Evolutionary conservation across 2,113 vertebrate species (phyloP).

Genomic region (Neolamprologus brichardi): DNA sequence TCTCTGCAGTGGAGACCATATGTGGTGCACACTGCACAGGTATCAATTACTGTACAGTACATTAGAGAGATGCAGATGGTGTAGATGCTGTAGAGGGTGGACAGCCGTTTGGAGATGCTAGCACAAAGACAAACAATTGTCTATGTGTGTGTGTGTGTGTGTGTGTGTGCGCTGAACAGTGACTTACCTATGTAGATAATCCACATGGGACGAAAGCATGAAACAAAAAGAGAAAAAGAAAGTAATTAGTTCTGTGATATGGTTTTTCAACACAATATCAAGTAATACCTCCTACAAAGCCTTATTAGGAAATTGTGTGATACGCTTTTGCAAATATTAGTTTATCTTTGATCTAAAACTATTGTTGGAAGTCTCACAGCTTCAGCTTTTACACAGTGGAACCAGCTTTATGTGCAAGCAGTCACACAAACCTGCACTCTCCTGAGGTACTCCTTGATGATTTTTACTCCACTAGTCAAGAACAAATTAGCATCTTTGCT

Average conservation of each 20-base stretch:
- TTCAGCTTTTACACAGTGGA: neutral
- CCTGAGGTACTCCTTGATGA: slow-evolving; percentile 44
- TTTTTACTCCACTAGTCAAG: slow-evolving; percentile 55
- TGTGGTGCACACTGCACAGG: neutral
- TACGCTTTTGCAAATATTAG: neutral
- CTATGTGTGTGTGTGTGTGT: neutral
- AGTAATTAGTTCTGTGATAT: slow-evolving; percentile 10
- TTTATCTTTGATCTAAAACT: slow-evolving; percentile 9
- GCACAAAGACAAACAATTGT: neutral
- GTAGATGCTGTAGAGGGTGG: neutral
- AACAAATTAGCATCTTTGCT: slow-evolving; percentile 60
- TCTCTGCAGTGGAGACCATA: neutral
- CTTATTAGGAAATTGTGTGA: neutral
- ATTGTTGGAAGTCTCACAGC: slow-evolving; percentile 6
- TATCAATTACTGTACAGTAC: neutral
- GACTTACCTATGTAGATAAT: slow-evolving; percentile 54
- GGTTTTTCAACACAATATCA: neutral
- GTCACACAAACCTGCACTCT: neutral
- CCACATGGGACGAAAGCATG: slow-evolving; percentile 18
- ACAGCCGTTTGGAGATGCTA: neutral
- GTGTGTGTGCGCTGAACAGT: neutral
- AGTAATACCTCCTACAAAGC: neutral
- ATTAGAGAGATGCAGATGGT: slow-evolving; percentile 24
- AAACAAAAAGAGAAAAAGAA: slow-evolving; percentile 10
- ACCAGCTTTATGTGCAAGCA: neutral